Conservation (phyloP, 2,888 invertebrate species). For the Diaperis boleti region DNA sequence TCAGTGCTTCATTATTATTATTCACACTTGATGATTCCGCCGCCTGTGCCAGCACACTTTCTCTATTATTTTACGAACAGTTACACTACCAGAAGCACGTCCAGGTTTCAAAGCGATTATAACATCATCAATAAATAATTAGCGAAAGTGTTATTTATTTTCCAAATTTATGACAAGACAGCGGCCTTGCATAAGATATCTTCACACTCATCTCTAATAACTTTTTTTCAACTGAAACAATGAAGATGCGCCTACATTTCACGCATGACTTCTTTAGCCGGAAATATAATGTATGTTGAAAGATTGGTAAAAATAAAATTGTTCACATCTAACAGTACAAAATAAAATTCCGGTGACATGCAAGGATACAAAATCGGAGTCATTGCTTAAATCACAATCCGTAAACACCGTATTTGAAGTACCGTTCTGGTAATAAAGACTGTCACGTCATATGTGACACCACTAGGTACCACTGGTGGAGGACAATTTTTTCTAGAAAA, state of each 20-base stretch:
- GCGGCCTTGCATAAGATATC: conserved; percentile 12
- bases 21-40: conserved; percentile 34
- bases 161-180: background rate
- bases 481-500: conserved; percentile 12
- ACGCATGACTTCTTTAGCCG: conserved; percentile 21
- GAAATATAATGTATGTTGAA: conserved; percentile 25
- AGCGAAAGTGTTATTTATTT: conserved; percentile 18
- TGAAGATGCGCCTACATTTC: conserved; percentile 33
- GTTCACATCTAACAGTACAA: conserved; percentile 3
- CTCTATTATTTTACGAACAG: conserved; percentile 30
- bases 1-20: conserved; percentile 30
- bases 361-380: conserved; percentile 7
- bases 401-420: conserved; percentile 34
- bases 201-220: background rate
- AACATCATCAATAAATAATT: conserved; percentile 9
- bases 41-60: conserved; percentile 30
- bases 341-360: conserved; percentile 8
- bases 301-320: conserved; percentile 2
- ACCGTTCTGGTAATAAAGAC: conserved; percentile 34
- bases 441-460: conserved; percentile 30
- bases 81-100: conserved; percentile 6
- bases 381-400: conserved; percentile 15
- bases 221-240: conserved; percentile 8
- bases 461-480: background rate
- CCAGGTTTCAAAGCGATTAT: conserved; percentile 19